Conservation (phyloP, 2,113 vertebrate genomes). For the Phalacrocorax brasilianus region DNA sequence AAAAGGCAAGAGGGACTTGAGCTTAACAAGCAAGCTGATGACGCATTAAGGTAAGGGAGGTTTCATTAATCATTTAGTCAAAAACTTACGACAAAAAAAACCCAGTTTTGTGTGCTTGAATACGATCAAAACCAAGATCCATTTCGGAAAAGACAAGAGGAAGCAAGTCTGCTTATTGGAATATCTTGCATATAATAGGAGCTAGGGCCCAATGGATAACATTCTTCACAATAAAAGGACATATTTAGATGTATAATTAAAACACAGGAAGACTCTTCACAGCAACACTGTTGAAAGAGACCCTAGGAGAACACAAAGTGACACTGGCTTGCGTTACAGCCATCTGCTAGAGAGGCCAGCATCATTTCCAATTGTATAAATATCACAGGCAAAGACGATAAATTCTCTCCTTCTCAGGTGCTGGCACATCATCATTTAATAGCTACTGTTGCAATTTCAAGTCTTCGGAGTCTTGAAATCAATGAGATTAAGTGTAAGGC, state of each 20-base stretch:
- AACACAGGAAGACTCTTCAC: neutral
- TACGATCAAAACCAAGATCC: neutral
- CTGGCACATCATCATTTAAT: neutral
- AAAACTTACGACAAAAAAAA: neutral
- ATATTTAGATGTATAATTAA: neutral
- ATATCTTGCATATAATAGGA: neutral
- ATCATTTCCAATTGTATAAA: neutral
- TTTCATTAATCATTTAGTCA: neutral
- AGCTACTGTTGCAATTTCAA: neutral
- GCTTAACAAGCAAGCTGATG: neutral
- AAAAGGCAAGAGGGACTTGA: neutral
- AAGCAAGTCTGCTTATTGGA: neutral
- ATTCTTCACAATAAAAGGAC: neutral
- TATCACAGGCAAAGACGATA: neutral
- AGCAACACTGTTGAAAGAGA: neutral
- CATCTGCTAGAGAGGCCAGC: neutral
- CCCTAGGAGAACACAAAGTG: neutral
- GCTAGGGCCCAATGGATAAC: neutral
- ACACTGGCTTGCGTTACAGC: neutral
- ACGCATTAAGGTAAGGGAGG: neutral
- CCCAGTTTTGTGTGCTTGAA: neutral
- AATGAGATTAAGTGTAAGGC: neutral
- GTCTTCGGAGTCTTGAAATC: neutral
- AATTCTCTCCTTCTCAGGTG: neutral
- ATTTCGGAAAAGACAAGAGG: neutral